Evolutionary conservation across 2,797 vertebrate species (phyloP), one percentile per base, ranked within the genome.

Genomic region (Arctocebus calabarensis): DNA sequence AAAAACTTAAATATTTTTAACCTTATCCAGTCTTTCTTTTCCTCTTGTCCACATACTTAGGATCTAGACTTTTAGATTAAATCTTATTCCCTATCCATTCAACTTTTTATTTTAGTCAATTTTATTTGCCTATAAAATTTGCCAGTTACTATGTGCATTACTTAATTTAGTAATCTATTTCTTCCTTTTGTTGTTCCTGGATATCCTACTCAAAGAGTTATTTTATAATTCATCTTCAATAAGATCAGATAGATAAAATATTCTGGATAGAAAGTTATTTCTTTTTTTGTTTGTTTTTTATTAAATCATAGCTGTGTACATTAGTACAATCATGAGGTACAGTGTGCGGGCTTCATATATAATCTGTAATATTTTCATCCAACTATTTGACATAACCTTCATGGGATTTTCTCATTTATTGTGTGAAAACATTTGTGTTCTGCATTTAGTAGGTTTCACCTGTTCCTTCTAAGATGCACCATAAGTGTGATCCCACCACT

Each of bases 1-100:
- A 75, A 14, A 86, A 81, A 68, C 55, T 75, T 34, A 81, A 74
- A 57, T 57, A 32, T 57, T 59, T 93, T 93, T 77, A 83, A 71
- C 16, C 64, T 66, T 61, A 4, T 82, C 75, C 32, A 5, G 3
- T 11, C 16, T 3, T 55, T 66, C 13, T 34, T 43, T 11, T 81
- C 32, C 25, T 78, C n/a, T 78, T 57, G 3, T 84, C 78, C 37
- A 73, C 1, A 84, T 40, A 57, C 19, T 23, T 68, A n/a, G 68
- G 5, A 78, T 45, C 7, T 57, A 64, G 37, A 16, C n/a, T 75
- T 84, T 73, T 66, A 66, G 32, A 40, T 73, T 73, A 85, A 64
- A 37, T 64, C 14, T 81, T 74, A 61, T 75, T 13, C 75, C 61
- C 25, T 20, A 73, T 19, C 3, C 16, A 55, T 48, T 81, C 5